These are phyloP conservation scores for Pachydiplax longipennis DNA, from an alignment of 2,888 invertebrate genomes.

Conservation along the genomic window DNA sequence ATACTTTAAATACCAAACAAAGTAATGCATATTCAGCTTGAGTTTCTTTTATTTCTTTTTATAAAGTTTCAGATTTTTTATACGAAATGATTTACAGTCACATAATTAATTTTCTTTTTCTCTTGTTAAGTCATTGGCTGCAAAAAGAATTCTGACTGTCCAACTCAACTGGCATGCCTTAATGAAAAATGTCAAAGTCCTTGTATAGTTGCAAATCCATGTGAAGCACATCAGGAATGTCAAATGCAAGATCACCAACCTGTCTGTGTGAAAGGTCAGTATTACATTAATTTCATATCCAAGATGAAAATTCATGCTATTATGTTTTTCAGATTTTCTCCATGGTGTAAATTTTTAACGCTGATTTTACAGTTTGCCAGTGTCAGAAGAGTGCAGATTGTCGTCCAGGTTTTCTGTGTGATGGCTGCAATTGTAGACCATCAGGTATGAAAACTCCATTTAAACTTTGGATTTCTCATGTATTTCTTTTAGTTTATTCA, in stretches of 20 bases:
- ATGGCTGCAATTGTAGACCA: slow-evolving; percentile 74
- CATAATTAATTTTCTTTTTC: slow-evolving; percentile 48
- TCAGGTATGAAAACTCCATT: slow-evolving; percentile 60
- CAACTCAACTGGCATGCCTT: slow-evolving; percentile 78
- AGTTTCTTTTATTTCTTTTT: background rate
- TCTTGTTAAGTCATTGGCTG: slow-evolving; percentile 76
- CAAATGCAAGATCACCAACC: slow-evolving; percentile 84
- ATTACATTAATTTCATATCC: background rate
- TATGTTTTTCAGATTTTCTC: background rate
- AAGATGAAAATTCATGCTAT: background rate
- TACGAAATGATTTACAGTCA: background rate
- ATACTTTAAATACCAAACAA: background rate
- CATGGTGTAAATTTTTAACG: slow-evolving; percentile 32
- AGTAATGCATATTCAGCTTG: background rate
- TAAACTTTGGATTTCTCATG: background rate
- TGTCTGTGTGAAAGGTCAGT: slow-evolving; percentile 79
- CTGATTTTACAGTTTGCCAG: slow-evolving; percentile 67
- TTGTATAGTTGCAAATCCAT: slow-evolving; percentile 78
- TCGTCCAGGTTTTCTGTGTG: slow-evolving; percentile 68
- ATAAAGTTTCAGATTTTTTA: background rate
- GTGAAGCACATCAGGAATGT: slow-evolving; percentile 77
- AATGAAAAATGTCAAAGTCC: slow-evolving; percentile 82
- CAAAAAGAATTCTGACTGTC: slow-evolving; percentile 80
- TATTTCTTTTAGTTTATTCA: background rate
- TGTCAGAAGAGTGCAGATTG: slow-evolving; percentile 76